Percentiles rank a stretch among this genome's conserved stretches.
Evolutionary conservation across 2,113 vertebrate species (phyloP).

Genomic region (Ceuthmochares aereus): DNA sequence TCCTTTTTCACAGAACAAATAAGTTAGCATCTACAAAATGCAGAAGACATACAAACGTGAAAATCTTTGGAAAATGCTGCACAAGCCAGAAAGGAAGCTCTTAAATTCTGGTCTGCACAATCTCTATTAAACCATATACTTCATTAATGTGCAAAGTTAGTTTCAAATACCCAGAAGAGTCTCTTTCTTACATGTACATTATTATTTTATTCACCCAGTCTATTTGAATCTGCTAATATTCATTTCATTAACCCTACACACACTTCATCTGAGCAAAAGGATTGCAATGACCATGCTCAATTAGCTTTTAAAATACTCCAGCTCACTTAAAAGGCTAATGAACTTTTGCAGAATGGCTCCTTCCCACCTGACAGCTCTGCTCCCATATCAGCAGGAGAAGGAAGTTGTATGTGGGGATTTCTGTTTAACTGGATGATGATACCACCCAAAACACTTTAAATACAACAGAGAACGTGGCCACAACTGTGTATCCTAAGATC

Average conservation of each 20-base stretch:
- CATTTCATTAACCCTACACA: neutral
- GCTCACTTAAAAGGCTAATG: neutral
- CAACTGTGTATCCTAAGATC: neutral
- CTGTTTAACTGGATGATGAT: neutral
- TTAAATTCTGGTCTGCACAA: neutral
- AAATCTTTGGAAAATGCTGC: neutral
- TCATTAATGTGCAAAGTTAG: neutral
- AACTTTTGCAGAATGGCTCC: neutral
- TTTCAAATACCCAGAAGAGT: neutral
- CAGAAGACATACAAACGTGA: neutral
- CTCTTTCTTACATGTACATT: neutral
- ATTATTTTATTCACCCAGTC: neutral
- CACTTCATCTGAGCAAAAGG: neutral
- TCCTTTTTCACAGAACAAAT: neutral
- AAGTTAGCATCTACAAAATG: neutral
- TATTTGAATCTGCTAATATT: neutral
- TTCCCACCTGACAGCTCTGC: neutral
- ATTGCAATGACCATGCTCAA: neutral
- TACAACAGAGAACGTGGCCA: neutral
- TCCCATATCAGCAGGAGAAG: neutral
- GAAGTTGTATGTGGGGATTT: neutral
- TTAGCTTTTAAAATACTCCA: neutral
- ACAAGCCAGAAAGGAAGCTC: neutral
- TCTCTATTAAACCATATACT: neutral
- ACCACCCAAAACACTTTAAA: neutral